phyloP scores from a whole-genome alignment of 2,888 invertebrate genomes.

The Coremacera marginata region DNA sequence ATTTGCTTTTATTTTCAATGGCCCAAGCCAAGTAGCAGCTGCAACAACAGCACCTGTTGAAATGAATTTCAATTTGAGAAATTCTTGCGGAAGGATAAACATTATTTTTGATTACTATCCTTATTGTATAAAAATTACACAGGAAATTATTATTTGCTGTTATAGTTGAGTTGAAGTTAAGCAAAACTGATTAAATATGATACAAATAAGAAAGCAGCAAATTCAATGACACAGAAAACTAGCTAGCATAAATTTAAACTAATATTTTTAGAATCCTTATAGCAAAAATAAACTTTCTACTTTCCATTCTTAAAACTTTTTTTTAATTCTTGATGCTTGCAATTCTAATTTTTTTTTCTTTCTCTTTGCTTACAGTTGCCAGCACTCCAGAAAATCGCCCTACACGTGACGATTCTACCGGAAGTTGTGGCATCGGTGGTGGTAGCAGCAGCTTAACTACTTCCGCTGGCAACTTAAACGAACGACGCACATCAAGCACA shows the following conservation, averaged over 20 bases:
- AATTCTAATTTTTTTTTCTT: background rate
- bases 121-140: background rate
- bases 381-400: slow-evolving; percentile 81
- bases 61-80: slow-evolving; percentile 4
- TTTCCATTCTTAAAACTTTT: background rate
- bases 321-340: background rate
- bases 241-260: too few species aligned
- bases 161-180: too few species aligned
- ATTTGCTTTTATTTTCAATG: slow-evolving; percentile 33
- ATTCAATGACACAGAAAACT: too few species aligned
- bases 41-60: slow-evolving; percentile 26
- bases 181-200: too few species aligned
- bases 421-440: slow-evolving; percentile 53
- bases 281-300: too few species aligned
- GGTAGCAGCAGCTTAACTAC: slow-evolving; percentile 56
- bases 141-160: too few species aligned
- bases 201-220: too few species aligned
- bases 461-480: slow-evolving; percentile 69
- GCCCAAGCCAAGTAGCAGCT: background rate
- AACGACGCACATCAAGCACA: slow-evolving; percentile 20
- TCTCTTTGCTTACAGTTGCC: slow-evolving; percentile 77
- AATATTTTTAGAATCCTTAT: too few species aligned
- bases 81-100: background rate
- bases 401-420: slow-evolving; percentile 73
- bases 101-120: background rate